Evolutionary conservation across 2,888 invertebrate genomes (phyloP).

Genomic region (Aspidapion aeneum): DNA sequence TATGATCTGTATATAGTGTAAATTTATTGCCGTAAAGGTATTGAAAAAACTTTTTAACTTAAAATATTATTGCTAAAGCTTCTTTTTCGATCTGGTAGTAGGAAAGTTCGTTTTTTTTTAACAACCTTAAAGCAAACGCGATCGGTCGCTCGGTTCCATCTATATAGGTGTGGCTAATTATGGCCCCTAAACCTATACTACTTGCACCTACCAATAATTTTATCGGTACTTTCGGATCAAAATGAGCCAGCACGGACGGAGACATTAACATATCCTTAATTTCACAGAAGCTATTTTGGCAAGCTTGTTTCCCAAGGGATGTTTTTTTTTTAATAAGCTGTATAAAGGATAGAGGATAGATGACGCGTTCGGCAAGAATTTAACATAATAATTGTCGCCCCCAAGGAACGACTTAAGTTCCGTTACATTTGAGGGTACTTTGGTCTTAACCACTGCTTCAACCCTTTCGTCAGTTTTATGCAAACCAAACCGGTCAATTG

Average conservation of each 20-base stretch:
- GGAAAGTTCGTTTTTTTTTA: slow-evolving; percentile 27
- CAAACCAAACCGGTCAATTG: slow-evolving; percentile 27
- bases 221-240: too few relatives aligned
- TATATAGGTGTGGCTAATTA: too few relatives aligned
- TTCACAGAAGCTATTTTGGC: slow-evolving; percentile 15
- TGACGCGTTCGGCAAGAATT: slow-evolving; percentile 23
- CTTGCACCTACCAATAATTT: slow-evolving; percentile 11
- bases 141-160: slow-evolving; percentile 35
- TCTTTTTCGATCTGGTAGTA: slow-evolving; percentile 27
- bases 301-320: slow-evolving; percentile 18
- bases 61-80: slow-evolving; percentile 31
- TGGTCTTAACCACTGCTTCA: slow-evolving; percentile 19
- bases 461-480: slow-evolving; percentile 15
- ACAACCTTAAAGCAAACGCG: slow-evolving; percentile 35
- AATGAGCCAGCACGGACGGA: slow-evolving; percentile 18
- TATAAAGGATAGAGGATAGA: slow-evolving; percentile 23
- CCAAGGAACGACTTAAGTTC: slow-evolving; percentile 25
- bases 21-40: slow-evolving; percentile 41
- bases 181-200: too few relatives aligned
- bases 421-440: slow-evolving; percentile 16
- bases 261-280: slow-evolving; percentile 22
- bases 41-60: slow-evolving; percentile 39
- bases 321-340: slow-evolving; percentile 21
- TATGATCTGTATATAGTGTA: slow-evolving; percentile 26
- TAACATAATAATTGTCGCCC: slow-evolving; percentile 24